phyloP scores from a whole-genome alignment of 2,113 vertebrate species.

The Epinephelus cyanopodus region DNA sequence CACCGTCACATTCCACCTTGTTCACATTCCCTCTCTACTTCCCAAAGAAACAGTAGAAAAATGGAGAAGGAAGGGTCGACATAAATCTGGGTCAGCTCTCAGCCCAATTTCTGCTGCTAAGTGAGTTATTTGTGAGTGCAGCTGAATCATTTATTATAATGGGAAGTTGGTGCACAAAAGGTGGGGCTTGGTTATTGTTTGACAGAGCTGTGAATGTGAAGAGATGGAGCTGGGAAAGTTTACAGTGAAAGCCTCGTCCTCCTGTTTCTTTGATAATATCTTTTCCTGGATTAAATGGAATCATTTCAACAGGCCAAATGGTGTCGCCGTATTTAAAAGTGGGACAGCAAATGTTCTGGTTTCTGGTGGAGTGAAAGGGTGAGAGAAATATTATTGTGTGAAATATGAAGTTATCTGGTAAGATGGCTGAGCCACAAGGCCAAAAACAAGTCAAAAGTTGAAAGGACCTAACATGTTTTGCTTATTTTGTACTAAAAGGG shows the following conservation, averaged over 20 bases:
- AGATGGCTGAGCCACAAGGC: neutral
- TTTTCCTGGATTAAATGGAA: constrained; percentile 9
- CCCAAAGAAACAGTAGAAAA: constrained; percentile 14
- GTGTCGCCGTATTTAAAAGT: neutral
- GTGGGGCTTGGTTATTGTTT: constrained; percentile 38
- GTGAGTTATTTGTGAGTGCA: constrained; percentile 65
- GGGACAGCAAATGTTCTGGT: neutral
- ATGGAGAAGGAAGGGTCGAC: neutral
- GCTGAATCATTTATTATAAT: constrained; percentile 76
- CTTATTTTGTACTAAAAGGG: constrained; percentile 4
- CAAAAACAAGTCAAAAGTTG: neutral
- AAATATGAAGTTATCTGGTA: constrained; percentile 14
- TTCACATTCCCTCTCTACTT: constrained; percentile 36
- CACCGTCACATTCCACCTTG: constrained; percentile 50
- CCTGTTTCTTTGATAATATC: constrained; percentile 13
- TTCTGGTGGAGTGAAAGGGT: neutral
- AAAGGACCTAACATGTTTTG: constrained; percentile 15
- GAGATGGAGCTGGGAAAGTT: constrained; percentile 25
- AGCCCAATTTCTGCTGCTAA: constrained; percentile 48
- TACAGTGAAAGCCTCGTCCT: constrained; percentile 9
- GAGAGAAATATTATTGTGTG: constrained; percentile 1
- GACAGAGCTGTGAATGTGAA: constrained; percentile 32
- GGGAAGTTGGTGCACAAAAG: constrained; percentile 42
- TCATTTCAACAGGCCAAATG: neutral
- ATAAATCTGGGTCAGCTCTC: constrained; percentile 69